Evolutionary conservation across 1,140 invertebrate species (phyloP), one percentile per base, ranked within the genome.

Genomic region (Zaprionus lachaisei): DNA sequence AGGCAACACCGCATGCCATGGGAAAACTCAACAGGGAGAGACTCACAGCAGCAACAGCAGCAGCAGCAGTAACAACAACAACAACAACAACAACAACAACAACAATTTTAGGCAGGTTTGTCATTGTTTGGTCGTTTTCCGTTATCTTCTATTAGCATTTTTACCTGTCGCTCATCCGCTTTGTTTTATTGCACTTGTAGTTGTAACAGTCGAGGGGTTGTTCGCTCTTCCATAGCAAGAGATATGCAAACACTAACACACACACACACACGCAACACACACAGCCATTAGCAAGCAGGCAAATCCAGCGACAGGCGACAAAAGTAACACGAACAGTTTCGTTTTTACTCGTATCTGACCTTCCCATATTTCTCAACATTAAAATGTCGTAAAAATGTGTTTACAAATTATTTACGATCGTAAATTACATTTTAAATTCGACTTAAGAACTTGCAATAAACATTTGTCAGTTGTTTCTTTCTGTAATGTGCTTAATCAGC

Each of bases 121-220:
- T 68, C 44, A 57, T 74, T 74, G 71, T 17, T 41, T 54, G 60
- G 64, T 51, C 56, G 60, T 49, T 72, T 63, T 56, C 73, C 73
- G 62, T 79, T 75, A 76, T 79, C 61, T 72, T 47, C 67, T 72
- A 70, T 69, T 77, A 72, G 61, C 80, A 71, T 83, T 87, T 80
- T 72, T 87, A 87, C 83, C 84, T 90, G 84, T 81, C 74, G 71
- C 49, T 72, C 77, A 77, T 82, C 67, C 77, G 60, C 49, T 72
- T 73, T 28, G 49, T 49, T 34, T 77, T 73, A 51, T 51, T 78
- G 72, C 68, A 51, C 38, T 71, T 49, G 57, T 51, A 9, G n/a
- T 58, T 63, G 60, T 57, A 58, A 56, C 38, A 69, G 44, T 60
- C 38, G 68, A 72, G 83, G 72, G 62, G 62, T 79, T 65, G 44